Percentiles rank a stretch among this genome's conserved stretches.
These are phyloP conservation scores for Mus musculus DNA, from an alignment of 2,113 vertebrate genomes.

Conservation along the genomic window GRCm39 chr11:64623501-64624000, in stretches of 20 bases:
- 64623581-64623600: background rate
- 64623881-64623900: background rate
- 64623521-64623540: background rate
- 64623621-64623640: background rate
- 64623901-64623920: background rate
- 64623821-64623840: background rate
- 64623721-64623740: background rate
- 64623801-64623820: background rate
- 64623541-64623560: background rate
- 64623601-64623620: background rate
- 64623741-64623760: background rate
- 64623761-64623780: background rate
- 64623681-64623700: conserved; percentile 3
- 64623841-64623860: background rate
- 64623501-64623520: background rate
- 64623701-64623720: background rate
- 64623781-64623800: background rate
- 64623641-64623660: background rate
- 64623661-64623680: background rate
- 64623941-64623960: background rate
- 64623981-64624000: background rate
- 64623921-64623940: background rate
- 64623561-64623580: background rate
- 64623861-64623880: background rate
- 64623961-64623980: background rate